Evolutionary conservation across 2,888 invertebrate species (phyloP), one percentile per base, ranked within the genome.

Genomic region (Hyposoter dolosus): DNA sequence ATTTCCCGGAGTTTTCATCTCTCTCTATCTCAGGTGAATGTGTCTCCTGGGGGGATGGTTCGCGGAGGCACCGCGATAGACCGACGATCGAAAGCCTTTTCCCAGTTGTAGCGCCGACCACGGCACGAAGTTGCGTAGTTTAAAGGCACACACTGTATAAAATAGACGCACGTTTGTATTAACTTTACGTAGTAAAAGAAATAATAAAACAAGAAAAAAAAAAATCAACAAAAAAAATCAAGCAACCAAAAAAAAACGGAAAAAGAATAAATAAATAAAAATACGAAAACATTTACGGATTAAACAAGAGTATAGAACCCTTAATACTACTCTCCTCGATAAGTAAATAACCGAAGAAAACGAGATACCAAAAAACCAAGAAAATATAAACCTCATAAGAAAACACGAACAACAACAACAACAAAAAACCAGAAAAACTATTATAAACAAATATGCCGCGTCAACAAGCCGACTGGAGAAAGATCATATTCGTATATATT

Each of bases 101-200:
- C 90, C 91, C 92, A 93, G 93, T 93, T 92, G 93, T 93, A 93
- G 93, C 93, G 93, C 93, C 93, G 93, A 93, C 93, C 82, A 92
- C 93, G 93, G 92, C 93, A 90, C 91, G 90, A 92, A 92, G 92
- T 93, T 92, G 91, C 91, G 93, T 93, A 93, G 93, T 93, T 91
- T 92, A 92, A 93, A 92, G 92, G 92, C 93, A 93, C 93, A 90
- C 91, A 93, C 92, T 92, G 92, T 93, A 92, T 91, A 93, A 92
- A 91, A 91, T 93, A 92, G 93, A 91, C 90, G 91, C 92, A 92
- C 93, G 90, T 92, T 93, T 92, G 87, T 91, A 90, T 90, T 90
- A 89, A 90, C 88, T 87, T 88, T 88, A 89, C 88, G 83, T 90
- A 91, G 88, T 72, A 71, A 88, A 83, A 80, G 10, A 68, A 84